Percentiles rank a stretch among this genome's conserved stretches.
phyloP scores from a whole-genome alignment of 2,113 vertebrate genomes.

The Cathartes aura region DNA sequence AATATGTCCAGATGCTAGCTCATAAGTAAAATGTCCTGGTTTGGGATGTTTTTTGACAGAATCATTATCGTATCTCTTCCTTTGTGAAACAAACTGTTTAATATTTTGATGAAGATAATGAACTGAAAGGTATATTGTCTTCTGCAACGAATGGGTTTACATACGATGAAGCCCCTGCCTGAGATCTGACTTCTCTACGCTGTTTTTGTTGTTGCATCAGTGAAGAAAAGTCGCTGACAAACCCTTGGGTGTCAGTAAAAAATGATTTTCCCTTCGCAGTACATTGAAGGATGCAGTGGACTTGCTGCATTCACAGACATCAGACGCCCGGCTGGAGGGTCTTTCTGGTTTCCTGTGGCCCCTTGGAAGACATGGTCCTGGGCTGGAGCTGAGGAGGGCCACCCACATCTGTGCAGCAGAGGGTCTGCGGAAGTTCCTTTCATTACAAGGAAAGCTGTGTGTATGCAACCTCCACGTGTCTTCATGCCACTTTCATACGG shows the following conservation, averaged over 20 bases:
- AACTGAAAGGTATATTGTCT: neutral
- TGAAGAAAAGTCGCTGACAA: neutral
- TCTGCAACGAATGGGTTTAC: neutral
- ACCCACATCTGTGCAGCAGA: accelerated
- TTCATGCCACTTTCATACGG: accelerated
- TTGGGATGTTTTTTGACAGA: neutral
- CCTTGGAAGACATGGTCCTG: accelerated
- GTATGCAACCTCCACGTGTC: accelerated
- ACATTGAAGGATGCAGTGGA: neutral
- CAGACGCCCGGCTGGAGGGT: accelerated
- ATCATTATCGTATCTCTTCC: accelerated
- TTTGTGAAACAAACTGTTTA: neutral
- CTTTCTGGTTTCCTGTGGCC: no score
- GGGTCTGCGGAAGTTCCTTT: neutral
- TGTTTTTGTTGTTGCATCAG: neutral
- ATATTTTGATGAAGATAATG: neutral
- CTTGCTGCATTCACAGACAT: accelerated
- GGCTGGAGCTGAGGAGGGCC: neutral
- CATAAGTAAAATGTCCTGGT: neutral
- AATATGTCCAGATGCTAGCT: neutral
- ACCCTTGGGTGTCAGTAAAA: neutral
- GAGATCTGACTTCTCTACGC: accelerated
- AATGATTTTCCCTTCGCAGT: accelerated
- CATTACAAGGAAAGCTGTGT: accelerated
- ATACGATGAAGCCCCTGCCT: neutral